Evolutionary conservation across 2,888 invertebrate species (phyloP), one percentile per base, ranked within the genome.

Genomic region (Fissipunctia ypsillon): DNA sequence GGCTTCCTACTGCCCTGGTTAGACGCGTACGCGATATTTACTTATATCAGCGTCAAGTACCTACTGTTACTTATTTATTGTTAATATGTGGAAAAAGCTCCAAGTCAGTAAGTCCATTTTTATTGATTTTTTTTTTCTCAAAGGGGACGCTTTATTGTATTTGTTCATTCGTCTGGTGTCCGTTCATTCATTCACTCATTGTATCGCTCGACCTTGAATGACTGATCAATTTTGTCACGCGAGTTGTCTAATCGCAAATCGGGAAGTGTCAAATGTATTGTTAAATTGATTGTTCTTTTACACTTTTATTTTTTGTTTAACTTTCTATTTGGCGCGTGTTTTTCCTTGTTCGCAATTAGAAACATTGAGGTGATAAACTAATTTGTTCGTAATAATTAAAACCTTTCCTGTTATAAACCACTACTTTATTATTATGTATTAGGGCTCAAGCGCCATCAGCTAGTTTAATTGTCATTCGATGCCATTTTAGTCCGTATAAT

Each of bases 51-150:
- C 41, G 75, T 70, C 76, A 45, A 70, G 38, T 61, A 54, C n/a
- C n/a, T n/a, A n/a, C 56, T 43, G 63, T 67, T 60, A 43, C 66
- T 79, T 71, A 61, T 73, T 63, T 52, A 57, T 54, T 63, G 19
- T n/a, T 60, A 66, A 54, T 69, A 83, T 83, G 81, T 92, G 91
- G 92, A 93, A 92, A 83, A 93, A 93, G 78, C 80, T 88, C 48
- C 88, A 88, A 48, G 83, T 88, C 48, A 86, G 94, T 94, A 88
- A 94, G 94, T 92, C 73, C 71, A 59, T 63, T 75, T 79, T 84
- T 77, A 63, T 70, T 70, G 68, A 69, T 71, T 71, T 83, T 65
- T 69, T 73, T 73, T 74, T 25, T n/a, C n/a, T n/a, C 25, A 25
- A 48, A 61, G 31, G 45, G 43, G 45, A 41, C 19, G n/a, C n/a